Conservation (phyloP, 2,797 vertebrate species). For the Alexandromys oeconomus region DNA sequence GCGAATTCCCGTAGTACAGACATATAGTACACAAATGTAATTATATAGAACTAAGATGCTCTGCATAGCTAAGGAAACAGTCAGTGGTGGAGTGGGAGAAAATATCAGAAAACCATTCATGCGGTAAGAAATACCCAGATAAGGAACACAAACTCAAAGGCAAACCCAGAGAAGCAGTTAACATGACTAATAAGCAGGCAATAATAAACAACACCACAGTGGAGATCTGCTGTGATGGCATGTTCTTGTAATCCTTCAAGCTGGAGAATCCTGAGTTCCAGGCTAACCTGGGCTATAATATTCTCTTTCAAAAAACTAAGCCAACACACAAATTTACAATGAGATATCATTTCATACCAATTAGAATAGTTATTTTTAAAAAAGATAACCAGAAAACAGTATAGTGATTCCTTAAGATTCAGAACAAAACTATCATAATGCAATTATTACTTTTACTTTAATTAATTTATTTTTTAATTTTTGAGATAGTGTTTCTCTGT, state of each 20-base stretch:
- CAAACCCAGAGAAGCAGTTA: neutral
- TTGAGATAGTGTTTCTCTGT: neutral
- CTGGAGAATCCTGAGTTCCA: neutral
- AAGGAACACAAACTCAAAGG: neutral
- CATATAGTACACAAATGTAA: neutral
- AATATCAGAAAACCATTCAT: neutral
- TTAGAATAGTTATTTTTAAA: neutral
- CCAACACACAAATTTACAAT: neutral
- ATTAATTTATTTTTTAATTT: neutral
- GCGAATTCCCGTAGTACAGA: no score
- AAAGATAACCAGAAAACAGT: neutral
- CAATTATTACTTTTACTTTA: neutral
- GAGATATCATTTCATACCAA: neutral
- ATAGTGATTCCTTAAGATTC: neutral
- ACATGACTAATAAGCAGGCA: neutral
- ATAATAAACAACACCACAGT: neutral
- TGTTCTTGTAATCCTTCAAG: neutral
- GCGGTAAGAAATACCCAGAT: neutral
- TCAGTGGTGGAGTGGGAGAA: neutral
- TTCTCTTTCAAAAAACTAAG: neutral
- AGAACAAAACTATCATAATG: neutral
- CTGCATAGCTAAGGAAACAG: neutral
- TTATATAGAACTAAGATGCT: neutral
- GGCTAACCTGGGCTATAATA: neutral
- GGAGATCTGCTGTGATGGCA: no score